Evolutionary conservation across 2,113 vertebrate genomes (phyloP).

Genomic region (Trematomus loennbergii): DNA sequence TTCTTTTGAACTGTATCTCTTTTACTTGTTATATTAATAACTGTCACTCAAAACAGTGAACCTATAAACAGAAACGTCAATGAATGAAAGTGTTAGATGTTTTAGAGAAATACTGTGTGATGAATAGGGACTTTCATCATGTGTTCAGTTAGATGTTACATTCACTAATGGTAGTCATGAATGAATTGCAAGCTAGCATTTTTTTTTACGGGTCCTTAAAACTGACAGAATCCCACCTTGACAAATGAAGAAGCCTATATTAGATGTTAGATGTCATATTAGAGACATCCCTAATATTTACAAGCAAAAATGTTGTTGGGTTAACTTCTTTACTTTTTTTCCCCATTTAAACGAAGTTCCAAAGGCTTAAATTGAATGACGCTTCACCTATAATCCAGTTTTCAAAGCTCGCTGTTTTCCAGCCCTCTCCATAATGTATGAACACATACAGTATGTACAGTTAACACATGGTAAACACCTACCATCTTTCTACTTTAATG

Average conservation of each 20-base stretch:
- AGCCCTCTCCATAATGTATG: neutral
- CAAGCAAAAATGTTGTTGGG: neutral
- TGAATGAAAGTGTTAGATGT: slow-evolving; percentile 3
- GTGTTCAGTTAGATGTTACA: neutral
- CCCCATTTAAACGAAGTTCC: too few relatives aligned
- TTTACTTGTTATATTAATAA: neutral
- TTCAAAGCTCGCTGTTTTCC: neutral
- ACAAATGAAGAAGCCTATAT: neutral
- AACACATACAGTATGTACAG: neutral
- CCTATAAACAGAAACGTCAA: slow-evolving; percentile 4
- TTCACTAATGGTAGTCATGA: neutral
- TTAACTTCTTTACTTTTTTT: too few relatives aligned
- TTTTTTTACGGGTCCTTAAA: neutral
- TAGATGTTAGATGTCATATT: too few relatives aligned
- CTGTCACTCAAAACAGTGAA: neutral
- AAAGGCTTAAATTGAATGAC: too few relatives aligned
- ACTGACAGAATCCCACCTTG: slow-evolving; percentile 7
- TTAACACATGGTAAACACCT: neutral
- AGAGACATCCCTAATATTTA: neutral
- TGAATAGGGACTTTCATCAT: slow-evolving; percentile 14
- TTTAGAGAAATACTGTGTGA: slow-evolving; percentile 10
- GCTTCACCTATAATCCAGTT: neutral
- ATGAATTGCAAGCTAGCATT: neutral
- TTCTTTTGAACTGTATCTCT: neutral
- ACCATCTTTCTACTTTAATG: neutral